Evolutionary conservation across 2,797 vertebrate species (phyloP).

Genomic region (Perodicticus potto): DNA sequence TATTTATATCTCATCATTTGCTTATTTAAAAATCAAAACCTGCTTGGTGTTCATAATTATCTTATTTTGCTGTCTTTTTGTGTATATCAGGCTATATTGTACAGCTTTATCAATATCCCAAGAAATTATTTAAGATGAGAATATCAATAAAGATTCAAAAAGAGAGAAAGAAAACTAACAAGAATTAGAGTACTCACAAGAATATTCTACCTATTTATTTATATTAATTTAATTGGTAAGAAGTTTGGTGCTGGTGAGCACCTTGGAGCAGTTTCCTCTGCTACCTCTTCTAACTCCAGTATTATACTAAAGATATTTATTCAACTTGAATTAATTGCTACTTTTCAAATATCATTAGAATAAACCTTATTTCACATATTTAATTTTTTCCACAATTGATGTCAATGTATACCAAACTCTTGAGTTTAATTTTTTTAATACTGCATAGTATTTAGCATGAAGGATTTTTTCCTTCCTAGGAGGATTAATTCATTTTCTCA

Average conservation of each 20-base stretch:
- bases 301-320: constrained; percentile 21
- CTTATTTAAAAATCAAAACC: constrained; percentile 19
- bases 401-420: neutral
- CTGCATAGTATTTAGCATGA: constrained; percentile 17
- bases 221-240: constrained; percentile 1
- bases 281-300: neutral
- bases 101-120: constrained; percentile 13
- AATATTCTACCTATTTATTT: neutral
- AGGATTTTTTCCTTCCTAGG: neutral
- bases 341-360: constrained; percentile 40
- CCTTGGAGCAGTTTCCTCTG: neutral
- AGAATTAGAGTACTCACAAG: neutral
- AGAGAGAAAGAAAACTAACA: neutral
- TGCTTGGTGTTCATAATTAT: neutral
- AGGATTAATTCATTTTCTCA: neutral
- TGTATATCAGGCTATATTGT: neutral
- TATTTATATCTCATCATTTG: constrained; percentile 61
- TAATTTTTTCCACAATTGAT: neutral
- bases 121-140: constrained; percentile 50
- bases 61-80: neutral
- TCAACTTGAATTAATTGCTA: neutral
- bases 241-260: neutral
- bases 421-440: constrained; percentile 1
- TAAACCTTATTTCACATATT: constrained; percentile 4
- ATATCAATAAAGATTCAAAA: constrained; percentile 50